Conservation (phyloP, 2,888 invertebrate genomes). For the Platycheirus albimanus region DNA sequence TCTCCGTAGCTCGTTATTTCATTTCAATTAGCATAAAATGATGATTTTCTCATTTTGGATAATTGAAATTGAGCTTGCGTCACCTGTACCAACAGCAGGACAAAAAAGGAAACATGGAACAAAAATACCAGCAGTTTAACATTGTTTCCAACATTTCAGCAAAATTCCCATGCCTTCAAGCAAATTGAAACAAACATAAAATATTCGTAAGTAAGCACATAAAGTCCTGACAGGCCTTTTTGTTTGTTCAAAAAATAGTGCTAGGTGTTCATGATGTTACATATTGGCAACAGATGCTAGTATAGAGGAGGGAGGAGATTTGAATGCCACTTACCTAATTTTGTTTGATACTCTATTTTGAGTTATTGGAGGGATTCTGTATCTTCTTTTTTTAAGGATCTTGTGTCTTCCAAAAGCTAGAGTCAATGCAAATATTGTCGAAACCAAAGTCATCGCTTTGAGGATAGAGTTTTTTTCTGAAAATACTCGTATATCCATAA, state of each 20-base stretch:
- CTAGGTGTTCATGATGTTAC: too few relatives aligned
- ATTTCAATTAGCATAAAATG: background rate
- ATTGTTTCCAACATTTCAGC: background rate
- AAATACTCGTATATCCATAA: too few relatives aligned
- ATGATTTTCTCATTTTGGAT: background rate
- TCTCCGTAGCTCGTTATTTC: too few relatives aligned
- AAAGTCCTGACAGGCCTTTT: background rate
- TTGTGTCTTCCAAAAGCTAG: too few relatives aligned
- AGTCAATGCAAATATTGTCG: too few relatives aligned
- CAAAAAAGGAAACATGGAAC: background rate
- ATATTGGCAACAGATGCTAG: background rate
- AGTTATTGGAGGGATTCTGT: too few relatives aligned
- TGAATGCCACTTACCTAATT: background rate
- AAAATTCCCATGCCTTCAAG: background rate
- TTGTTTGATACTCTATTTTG: background rate
- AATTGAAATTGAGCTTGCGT: background rate
- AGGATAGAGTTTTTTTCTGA: too few relatives aligned
- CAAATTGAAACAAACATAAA: background rate
- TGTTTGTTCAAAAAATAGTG: background rate
- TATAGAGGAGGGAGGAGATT: background rate
- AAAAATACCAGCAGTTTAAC: background rate
- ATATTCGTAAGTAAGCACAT: background rate
- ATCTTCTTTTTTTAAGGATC: too few relatives aligned
- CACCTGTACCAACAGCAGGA: background rate
- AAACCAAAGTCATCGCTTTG: too few relatives aligned